phyloP scores from a whole-genome alignment of 2,888 invertebrate species.

The Suillia variegata region DNA sequence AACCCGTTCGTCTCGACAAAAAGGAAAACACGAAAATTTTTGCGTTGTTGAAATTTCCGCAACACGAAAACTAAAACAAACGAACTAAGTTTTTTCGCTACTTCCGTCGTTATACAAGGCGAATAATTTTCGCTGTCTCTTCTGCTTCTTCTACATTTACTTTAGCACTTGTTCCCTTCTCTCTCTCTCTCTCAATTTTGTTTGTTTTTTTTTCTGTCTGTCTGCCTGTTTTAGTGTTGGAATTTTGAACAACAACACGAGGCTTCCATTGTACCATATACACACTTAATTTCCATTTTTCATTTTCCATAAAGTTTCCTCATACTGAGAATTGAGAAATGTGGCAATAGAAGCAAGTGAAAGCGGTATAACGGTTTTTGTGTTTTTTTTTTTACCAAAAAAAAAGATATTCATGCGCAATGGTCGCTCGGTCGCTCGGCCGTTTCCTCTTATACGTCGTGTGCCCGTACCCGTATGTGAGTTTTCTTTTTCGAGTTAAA shows the following conservation, averaged over 20 bases:
- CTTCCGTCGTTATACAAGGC: constrained; percentile 25
- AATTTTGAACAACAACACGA: neutral
- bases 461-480: neutral
- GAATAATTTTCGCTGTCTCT: constrained; percentile 19
- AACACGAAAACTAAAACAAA: constrained; percentile 30
- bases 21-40: no score
- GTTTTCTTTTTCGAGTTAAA: neutral
- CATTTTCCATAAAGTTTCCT: constrained; percentile 42
- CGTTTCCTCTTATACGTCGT: no score
- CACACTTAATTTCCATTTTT: constrained; percentile 53
- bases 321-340: neutral
- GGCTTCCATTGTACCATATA: constrained; percentile 49
- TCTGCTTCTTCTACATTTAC: neutral
- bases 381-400: no score
- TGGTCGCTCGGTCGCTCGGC: neutral
- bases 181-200: neutral
- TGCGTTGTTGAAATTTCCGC: constrained; percentile 25
- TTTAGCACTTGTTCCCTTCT: neutral
- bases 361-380: no score
- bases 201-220: constrained; percentile 15
- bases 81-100: constrained; percentile 28
- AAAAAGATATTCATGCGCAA: constrained; percentile 1
- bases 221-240: neutral
- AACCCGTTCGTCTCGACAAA: no score
- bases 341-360: neutral